These are phyloP conservation scores for Cylloceria caligata DNA, from an alignment of 2,888 invertebrate genomes.

Conservation along the genomic window DNA sequence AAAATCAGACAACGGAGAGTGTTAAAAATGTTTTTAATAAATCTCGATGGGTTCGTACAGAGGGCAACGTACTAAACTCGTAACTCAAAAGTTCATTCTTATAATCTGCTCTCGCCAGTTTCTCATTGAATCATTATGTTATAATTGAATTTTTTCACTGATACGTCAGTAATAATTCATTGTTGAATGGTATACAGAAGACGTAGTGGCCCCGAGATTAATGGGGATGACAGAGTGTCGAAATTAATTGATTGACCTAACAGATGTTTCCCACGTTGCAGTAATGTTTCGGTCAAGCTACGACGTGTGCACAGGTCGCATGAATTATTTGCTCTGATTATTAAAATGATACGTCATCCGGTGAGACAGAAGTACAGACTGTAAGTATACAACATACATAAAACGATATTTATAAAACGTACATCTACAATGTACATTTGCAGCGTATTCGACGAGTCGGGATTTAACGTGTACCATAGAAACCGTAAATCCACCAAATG, in stretches of 20 bases:
- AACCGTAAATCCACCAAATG: slow-evolving; percentile 31
- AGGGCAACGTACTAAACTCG: not conserved
- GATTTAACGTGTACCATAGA: not conserved
- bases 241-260: slow-evolving; percentile 26
- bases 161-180: not conserved
- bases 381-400: not conserved
- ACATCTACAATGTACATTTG: not conserved
- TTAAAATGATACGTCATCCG: slow-evolving; percentile 46
- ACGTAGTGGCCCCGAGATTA: not conserved
- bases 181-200: not conserved
- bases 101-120: not conserved
- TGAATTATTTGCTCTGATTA: slow-evolving; percentile 44
- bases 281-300: not conserved
- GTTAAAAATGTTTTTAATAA: no score
- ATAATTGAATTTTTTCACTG: not conserved
- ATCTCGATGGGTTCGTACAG: no score
- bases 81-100: not conserved
- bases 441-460: not conserved
- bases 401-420: not conserved
- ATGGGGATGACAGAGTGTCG: slow-evolving; percentile 16
- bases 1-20: no score
- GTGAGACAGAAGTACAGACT: not conserved
- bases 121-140: not conserved
- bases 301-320: slow-evolving; percentile 9
- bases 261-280: slow-evolving; percentile 22